These are phyloP conservation scores for Drosophila pseudoananassae DNA, from an alignment of 1,140 invertebrate genomes.

Conservation along the genomic window DNA sequence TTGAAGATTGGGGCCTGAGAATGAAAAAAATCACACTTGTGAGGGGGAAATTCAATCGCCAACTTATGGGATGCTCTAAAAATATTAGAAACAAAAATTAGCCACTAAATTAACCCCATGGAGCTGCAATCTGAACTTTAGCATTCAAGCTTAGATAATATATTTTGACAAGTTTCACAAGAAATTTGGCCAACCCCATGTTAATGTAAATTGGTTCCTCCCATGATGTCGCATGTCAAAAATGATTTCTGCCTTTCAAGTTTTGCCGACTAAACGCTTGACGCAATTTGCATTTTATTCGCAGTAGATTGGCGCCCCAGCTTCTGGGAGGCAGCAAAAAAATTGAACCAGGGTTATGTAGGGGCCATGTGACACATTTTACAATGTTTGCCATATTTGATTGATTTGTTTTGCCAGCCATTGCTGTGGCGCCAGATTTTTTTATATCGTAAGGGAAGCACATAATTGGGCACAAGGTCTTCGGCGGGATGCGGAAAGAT, in stretches of 20 bases:
- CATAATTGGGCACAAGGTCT: constrained; percentile 52
- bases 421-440: constrained; percentile 57
- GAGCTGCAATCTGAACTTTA: constrained; percentile 8
- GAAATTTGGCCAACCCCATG: constrained; percentile 31
- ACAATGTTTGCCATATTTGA: constrained; percentile 61
- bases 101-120: background rate
- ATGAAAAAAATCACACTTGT: constrained; percentile 17
- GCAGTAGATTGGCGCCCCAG: constrained; percentile 56
- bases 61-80: background rate
- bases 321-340: constrained; percentile 45
- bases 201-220: constrained; percentile 32
- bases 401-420: constrained; percentile 78
- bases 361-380: constrained; percentile 55
- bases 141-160: constrained; percentile 18
- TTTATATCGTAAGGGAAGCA: constrained; percentile 38
- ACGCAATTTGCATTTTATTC: constrained; percentile 68
- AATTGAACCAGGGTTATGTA: background rate
- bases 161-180: constrained; percentile 35
- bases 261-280: constrained; percentile 64
- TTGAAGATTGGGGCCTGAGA: constrained; percentile 15
- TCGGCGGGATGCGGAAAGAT: constrained; percentile 4
- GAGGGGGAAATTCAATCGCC: background rate
- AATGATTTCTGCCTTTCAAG: constrained; percentile 65
- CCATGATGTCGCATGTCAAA: constrained; percentile 70
- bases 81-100: background rate